phyloP scores from a whole-genome alignment of 2,113 vertebrate species.

The Prunella fulvescens region DNA sequence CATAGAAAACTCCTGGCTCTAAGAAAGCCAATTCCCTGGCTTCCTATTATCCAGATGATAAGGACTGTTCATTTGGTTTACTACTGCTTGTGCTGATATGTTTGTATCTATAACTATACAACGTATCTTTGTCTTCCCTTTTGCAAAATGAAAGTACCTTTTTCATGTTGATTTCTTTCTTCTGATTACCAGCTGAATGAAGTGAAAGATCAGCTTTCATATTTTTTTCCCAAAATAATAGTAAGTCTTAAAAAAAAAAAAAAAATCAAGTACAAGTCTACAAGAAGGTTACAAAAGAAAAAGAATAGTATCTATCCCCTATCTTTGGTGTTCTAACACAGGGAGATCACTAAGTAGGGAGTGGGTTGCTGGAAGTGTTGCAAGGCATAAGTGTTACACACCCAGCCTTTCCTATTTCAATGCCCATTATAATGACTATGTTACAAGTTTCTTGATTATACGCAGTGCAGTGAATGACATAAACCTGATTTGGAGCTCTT shows the following conservation, averaged over 20 bases:
- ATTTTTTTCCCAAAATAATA: constrained; percentile 70
- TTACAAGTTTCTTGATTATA: constrained; percentile 61
- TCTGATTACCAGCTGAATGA: constrained; percentile 59
- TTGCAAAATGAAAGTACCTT: constrained; percentile 69
- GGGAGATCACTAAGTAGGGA: constrained; percentile 70
- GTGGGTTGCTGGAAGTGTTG: constrained; percentile 57
- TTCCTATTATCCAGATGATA: constrained; percentile 11
- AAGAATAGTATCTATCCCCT: constrained; percentile 70
- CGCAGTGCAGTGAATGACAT: constrained; percentile 76
- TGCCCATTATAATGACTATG: constrained; percentile 63
- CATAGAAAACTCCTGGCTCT: constrained; percentile 33
- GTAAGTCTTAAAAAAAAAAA: constrained; percentile 47
- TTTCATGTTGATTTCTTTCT: constrained; percentile 40
- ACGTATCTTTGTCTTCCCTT: constrained; percentile 73
- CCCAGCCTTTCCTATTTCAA: constrained; percentile 66
- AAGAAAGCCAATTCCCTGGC: constrained; percentile 21
- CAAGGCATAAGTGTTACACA: constrained; percentile 52
- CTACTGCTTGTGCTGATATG: constrained; percentile 58
- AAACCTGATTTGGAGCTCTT: constrained; percentile 68
- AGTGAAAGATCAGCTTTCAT: constrained; percentile 69
- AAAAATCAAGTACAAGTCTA: constrained; percentile 76
- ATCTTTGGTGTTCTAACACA: constrained; percentile 85
- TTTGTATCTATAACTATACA: constrained; percentile 55
- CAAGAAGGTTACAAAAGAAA: constrained; percentile 64
- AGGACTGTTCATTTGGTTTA: constrained; percentile 22